Percentiles rank a stretch among this genome's conserved stretches.
These are phyloP conservation scores for Psylliodes chrysocephalus DNA, from an alignment of 2,888 invertebrate genomes.

Conservation along the genomic window DNA sequence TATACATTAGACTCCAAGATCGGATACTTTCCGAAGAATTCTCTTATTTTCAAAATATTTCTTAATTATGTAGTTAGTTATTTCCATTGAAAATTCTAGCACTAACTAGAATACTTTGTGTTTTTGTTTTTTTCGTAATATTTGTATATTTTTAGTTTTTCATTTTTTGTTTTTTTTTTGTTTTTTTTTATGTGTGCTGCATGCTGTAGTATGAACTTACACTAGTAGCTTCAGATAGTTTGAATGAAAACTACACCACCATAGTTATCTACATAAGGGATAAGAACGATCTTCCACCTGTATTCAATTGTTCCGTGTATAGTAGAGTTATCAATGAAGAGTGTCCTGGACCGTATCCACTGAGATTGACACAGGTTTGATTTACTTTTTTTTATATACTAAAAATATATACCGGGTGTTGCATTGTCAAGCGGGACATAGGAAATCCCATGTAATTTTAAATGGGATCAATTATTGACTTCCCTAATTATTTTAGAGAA, in stretches of 20 bases:
- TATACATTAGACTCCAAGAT: no score
- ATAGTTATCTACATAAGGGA: constrained; percentile 86
- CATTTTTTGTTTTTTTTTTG: constrained; percentile 41
- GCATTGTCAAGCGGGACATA: no score
- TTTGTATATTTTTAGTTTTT: constrained; percentile 38
- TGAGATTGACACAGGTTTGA: constrained; percentile 77
- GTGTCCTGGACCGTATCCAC: constrained; percentile 76
- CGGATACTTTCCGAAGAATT: no score
- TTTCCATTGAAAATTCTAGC: no score
- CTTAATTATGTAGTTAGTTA: no score
- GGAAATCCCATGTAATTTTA: no score
- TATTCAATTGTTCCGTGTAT: constrained; percentile 78
- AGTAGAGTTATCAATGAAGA: constrained; percentile 81
- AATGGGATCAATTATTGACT: no score
- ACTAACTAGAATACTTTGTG: no score
- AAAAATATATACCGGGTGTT: neutral
- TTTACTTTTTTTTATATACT: constrained; percentile 2
- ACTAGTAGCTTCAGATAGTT: constrained; percentile 89
- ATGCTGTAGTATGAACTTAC: constrained; percentile 84
- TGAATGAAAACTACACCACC: constrained; percentile 87
- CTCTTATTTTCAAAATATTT: no score
- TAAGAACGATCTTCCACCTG: constrained; percentile 90
- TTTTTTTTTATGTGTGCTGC: constrained; percentile 62
- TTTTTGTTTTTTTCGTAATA: no score
- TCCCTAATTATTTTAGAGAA: no score